A percentile compares a stretch with the other conserved stretches of the same genome.
Conservation (phyloP, 2,888 invertebrate genomes). For the Amphipoea oculea region DNA sequence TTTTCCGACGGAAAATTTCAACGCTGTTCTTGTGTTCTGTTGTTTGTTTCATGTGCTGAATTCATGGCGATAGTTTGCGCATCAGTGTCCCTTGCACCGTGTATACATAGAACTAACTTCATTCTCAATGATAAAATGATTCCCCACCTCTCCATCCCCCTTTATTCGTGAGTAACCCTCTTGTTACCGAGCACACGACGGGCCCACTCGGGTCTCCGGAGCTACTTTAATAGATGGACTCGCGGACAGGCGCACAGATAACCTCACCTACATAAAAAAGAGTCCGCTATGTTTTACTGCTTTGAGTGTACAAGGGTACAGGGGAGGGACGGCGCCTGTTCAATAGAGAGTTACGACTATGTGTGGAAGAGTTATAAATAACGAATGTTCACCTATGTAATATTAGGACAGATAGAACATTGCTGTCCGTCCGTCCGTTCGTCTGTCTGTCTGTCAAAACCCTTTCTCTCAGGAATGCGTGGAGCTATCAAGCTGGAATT, state of each 20-base stretch:
- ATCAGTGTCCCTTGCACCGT: too few species aligned
- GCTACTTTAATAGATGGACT: constrained; percentile 33
- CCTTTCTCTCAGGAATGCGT: not conserved
- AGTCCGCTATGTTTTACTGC: constrained; percentile 58
- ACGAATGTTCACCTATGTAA: not conserved
- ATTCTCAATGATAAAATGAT: constrained; percentile 5
- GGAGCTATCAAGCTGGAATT: too few species aligned
- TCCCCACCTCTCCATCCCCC: not conserved
- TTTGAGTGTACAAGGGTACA: constrained; percentile 29
- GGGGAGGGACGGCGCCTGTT: not conserved
- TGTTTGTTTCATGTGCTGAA: too few species aligned
- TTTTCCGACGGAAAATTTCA: not conserved
- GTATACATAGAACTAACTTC: too few species aligned
- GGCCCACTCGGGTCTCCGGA: constrained; percentile 6
- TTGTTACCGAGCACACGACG: constrained; percentile 25
- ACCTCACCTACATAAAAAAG: constrained; percentile 64
- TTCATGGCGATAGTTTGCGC: not conserved
- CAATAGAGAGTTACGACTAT: not conserved
- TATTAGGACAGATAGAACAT: not conserved
- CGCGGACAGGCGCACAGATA: constrained; percentile 54
- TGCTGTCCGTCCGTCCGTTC: not conserved
- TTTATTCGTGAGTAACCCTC: constrained; percentile 8
- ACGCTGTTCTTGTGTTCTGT: too few species aligned
- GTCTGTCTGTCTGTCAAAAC: not conserved
- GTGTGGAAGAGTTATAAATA: not conserved